Evolutionary conservation across 2,888 invertebrate genomes (phyloP).

Genomic region (Bursaphelenchus okinawaensis): DNA sequence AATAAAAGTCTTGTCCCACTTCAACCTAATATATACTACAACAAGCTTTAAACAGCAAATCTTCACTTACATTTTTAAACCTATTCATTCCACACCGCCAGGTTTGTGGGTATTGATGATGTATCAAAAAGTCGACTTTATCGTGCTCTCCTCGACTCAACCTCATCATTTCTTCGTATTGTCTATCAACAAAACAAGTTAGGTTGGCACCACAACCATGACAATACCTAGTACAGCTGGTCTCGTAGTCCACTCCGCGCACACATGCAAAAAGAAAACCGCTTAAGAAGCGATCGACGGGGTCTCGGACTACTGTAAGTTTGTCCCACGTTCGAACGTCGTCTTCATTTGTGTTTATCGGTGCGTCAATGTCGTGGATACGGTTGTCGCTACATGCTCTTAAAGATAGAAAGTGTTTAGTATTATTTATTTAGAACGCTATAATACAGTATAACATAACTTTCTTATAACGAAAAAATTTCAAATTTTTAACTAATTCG

Average conservation of each 20-base stretch:
- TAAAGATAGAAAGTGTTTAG: no score
- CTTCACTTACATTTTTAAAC: neutral
- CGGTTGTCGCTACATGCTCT: neutral
- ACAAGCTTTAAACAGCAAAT: no score
- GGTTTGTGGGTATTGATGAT: neutral
- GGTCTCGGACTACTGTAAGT: conserved; percentile 44
- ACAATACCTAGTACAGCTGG: conserved; percentile 26
- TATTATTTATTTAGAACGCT: no score
- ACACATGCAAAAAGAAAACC: conserved; percentile 29
- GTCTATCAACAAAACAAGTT: conserved; percentile 45
- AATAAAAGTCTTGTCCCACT: no score
- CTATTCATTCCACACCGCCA: neutral
- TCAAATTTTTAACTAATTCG: no score
- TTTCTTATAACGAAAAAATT: no score
- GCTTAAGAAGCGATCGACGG: conserved; percentile 47
- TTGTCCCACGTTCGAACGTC: neutral
- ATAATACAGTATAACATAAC: no score
- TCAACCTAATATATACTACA: no score
- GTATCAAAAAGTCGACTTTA: neutral
- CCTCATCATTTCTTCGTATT: conserved; percentile 40
- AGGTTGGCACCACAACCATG: conserved; percentile 47
- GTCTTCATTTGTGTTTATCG: neutral
- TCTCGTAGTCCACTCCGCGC: neutral
- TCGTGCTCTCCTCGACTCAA: neutral
- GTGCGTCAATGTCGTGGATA: neutral